A percentile compares a stretch with the other conserved stretches of the same genome.
phyloP scores from a whole-genome alignment of 2,888 invertebrate species.

The Melieria crassipennis region DNA sequence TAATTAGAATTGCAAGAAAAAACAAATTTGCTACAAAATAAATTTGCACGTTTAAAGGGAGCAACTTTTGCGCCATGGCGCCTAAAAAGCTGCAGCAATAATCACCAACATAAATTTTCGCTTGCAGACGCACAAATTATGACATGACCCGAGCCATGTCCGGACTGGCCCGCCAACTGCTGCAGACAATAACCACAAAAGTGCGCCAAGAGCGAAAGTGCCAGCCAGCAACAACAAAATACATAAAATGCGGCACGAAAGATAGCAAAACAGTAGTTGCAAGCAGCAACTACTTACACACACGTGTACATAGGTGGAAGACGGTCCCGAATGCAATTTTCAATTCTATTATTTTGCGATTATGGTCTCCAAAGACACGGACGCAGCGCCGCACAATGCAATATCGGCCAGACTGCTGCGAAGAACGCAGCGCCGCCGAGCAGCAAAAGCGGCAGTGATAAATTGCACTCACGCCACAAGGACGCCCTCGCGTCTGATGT shows the following conservation, averaged over 20 bases:
- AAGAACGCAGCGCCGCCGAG: background rate
- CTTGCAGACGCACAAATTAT: conserved; percentile 50
- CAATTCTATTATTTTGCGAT: conserved; percentile 35
- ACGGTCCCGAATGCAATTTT: conserved; percentile 35
- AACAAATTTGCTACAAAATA: no score
- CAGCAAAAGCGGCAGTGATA: background rate
- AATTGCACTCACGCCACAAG: conserved; percentile 10
- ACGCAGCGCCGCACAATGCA: background rate
- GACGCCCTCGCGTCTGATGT: background rate
- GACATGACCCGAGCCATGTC: conserved; percentile 28
- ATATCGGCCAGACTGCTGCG: background rate
- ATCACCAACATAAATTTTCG: conserved; percentile 44
- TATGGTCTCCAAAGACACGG: conserved; percentile 9
- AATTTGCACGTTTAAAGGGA: no score
- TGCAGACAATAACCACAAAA: background rate
- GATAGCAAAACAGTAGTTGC: no score
- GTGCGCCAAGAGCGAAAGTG: conserved; percentile 2
- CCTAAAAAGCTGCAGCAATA: conserved; percentile 26
- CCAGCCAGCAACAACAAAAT: background rate
- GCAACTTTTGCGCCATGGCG: background rate
- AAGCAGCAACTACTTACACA: no score
- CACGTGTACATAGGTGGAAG: background rate
- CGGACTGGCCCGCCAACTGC: background rate
- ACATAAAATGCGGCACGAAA: no score
- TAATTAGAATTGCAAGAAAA: background rate